Percentiles rank a stretch among this genome's conserved stretches.
Evolutionary conservation across 2,888 invertebrate species (phyloP).

Genomic region (Catocala sponsa): DNA sequence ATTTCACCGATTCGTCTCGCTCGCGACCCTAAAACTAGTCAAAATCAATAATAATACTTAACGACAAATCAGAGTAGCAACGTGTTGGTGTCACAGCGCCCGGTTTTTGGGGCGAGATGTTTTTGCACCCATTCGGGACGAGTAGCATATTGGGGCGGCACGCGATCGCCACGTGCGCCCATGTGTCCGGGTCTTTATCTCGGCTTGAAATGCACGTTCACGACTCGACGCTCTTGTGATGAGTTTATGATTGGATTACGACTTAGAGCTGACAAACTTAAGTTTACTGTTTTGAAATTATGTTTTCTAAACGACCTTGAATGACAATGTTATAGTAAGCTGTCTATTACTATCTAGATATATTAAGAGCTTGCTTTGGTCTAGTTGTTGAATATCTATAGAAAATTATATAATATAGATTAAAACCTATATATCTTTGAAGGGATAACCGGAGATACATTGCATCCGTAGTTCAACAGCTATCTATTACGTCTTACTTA

Average conservation of each 20-base stretch:
- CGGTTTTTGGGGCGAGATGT: constrained; percentile 65
- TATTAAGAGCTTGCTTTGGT: no score
- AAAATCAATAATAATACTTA: constrained; percentile 27
- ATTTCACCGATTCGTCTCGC: not conserved
- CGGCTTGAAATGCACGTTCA: constrained; percentile 80
- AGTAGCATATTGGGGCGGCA: constrained; percentile 70
- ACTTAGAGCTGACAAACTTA: constrained; percentile 51
- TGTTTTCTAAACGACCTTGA: not conserved
- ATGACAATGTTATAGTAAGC: not conserved
- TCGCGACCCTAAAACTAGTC: not conserved
- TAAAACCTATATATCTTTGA: no score
- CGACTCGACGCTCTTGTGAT: constrained; percentile 74
- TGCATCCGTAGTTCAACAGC: no score
- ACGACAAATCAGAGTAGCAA: constrained; percentile 28
- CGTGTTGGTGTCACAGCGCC: constrained; percentile 63
- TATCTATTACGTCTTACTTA: no score
- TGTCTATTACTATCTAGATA: no score
- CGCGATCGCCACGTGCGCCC: constrained; percentile 79
- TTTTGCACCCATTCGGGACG: constrained; percentile 67
- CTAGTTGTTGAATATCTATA: no score
- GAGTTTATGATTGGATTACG: constrained; percentile 80
- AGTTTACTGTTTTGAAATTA: constrained; percentile 23
- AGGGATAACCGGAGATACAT: no score
- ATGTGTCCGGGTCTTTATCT: constrained; percentile 75
- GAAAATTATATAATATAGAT: no score